Percentiles rank a stretch among this genome's conserved stretches.
These are phyloP conservation scores for Cephalopachus bancanus DNA, from an alignment of 2,797 vertebrate genomes.

Conservation along the genomic window DNA sequence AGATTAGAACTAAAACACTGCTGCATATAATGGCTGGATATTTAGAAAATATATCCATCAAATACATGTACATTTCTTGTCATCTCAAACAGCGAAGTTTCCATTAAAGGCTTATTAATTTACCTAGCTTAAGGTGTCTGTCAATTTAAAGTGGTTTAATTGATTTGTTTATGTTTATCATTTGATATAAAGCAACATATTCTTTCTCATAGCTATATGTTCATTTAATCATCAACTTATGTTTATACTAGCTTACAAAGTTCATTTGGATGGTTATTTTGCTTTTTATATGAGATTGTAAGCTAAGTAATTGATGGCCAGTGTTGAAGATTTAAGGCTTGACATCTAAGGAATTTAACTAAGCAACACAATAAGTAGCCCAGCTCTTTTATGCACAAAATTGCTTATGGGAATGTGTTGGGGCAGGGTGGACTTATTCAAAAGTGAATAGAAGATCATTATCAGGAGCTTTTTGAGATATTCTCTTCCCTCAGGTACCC, in stretches of 20 bases:
- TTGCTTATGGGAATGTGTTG: neutral
- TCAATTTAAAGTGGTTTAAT: conserved; percentile 73
- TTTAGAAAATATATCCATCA: conserved; percentile 68
- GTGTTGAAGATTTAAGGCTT: conserved; percentile 20
- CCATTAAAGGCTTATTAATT: conserved; percentile 57
- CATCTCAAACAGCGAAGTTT: conserved; percentile 50
- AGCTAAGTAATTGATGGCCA: neutral
- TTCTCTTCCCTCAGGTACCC: neutral
- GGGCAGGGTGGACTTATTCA: neutral
- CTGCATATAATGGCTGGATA: conserved; percentile 58
- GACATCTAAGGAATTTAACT: neutral
- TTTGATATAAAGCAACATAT: conserved; percentile 20
- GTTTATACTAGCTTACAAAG: neutral
- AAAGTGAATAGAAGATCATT: neutral
- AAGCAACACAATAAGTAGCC: neutral
- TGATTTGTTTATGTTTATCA: conserved; percentile 49
- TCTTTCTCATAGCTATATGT: neutral
- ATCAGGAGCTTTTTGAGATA: neutral
- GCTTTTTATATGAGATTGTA: neutral
- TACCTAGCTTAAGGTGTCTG: conserved; percentile 52
- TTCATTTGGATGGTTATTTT: conserved; percentile 1
- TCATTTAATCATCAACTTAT: conserved; percentile 33
- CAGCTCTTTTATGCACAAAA: neutral
- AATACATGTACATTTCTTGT: conserved; percentile 64
- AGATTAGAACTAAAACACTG: conserved; percentile 55